Base-by-base conservation (phyloP, 2,797 vertebrate species). In the Pangasius larnaudii region DNA sequence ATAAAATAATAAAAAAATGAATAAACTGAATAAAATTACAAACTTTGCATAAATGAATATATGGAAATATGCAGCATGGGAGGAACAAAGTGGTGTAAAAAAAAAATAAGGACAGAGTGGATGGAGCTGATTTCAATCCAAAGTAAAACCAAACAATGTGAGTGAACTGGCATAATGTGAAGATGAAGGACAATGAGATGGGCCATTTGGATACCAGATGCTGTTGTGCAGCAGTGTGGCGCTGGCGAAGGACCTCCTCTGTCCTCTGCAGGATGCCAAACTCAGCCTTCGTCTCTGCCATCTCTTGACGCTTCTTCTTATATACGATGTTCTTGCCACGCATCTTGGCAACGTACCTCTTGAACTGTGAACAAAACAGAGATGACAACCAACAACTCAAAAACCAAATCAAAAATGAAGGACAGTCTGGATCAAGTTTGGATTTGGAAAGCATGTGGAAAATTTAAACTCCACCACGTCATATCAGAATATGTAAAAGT, bases 241-340 rank as follows among this genome's bases (percentile, higher is more conserved):
- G 95, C 90, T 98, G 96, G 84, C 93, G 97, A 58, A 99, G 96
- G 79, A 99, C 95, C 91, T 99, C 98, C 91, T 98, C 98, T 0
- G 98, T 99, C 80, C 98, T 96, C 92, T 99, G 98, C 33, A 99
- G 95, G 87, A 99, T 95, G 16, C 98, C 98, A 1, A 93, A 97
- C 90, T 99, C 98, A 0, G 95, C 96, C 69, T 96, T 97, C 85
- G 98, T 93, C 90, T 97, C 97, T 1, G 97, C 94, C 0, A 99
- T 95, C 92, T 98, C 97, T 91, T 96, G 96, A 0, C 97, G 95
- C 89, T 96, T 98, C 96, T 97, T 98, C 93, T 99, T 99, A 93
- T 96, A 97, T 5, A 96, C 69, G 0, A 97, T 97, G 92, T 94
- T 97, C 94, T 99, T 99, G 94, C 97, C 96, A 53, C 97, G 96